Percentiles rank a stretch among this genome's conserved stretches.
Conservation (phyloP, 2,113 vertebrate species). For the Malurus melanocephalus region DNA sequence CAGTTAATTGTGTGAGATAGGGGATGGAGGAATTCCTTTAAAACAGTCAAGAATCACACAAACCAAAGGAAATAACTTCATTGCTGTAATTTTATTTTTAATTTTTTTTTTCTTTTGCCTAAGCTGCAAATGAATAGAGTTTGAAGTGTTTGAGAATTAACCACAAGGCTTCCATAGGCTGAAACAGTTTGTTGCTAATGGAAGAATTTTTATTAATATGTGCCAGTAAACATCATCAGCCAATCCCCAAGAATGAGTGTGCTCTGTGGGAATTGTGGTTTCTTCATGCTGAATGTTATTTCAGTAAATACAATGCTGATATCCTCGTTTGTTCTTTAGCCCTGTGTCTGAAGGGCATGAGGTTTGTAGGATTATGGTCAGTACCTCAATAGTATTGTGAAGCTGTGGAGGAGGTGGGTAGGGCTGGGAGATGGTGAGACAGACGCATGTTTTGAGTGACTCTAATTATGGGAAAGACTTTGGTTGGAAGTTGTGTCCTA, state of each 20-base stretch:
- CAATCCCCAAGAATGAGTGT: background rate
- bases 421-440: background rate
- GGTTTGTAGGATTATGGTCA: background rate
- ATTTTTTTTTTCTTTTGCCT: background rate
- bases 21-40: background rate
- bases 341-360: background rate
- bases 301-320: background rate
- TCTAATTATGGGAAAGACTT: background rate
- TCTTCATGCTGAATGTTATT: background rate
- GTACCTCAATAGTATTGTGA: background rate
- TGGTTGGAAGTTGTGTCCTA: background rate
- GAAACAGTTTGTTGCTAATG: background rate
- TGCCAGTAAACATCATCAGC: background rate
- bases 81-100: background rate
- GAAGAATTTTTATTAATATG: background rate
- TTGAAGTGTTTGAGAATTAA: conserved; percentile 1
- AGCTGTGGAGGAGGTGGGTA: background rate
- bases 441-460: background rate
- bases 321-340: background rate
- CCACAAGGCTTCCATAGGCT: background rate
- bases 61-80: background rate
- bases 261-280: background rate
- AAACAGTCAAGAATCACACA: background rate
- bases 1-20: background rate
- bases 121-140: background rate